Evolutionary conservation across 2,888 invertebrate species (phyloP).

Genomic region (Ophion slaviceki): DNA sequence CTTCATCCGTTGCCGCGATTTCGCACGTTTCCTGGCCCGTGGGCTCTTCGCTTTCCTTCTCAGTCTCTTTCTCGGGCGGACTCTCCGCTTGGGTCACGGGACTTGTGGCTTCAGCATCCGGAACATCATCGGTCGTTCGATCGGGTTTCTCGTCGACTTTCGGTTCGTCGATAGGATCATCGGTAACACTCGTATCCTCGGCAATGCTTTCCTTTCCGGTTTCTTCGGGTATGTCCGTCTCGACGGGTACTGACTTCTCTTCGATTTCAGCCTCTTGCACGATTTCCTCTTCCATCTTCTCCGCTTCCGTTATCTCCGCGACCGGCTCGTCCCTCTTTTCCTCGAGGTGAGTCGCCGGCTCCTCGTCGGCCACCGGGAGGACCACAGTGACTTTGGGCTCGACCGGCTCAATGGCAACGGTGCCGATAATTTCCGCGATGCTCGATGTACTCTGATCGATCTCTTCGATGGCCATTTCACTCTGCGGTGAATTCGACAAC

Average conservation of each 20-base stretch:
- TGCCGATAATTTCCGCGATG: conserved; percentile 85
- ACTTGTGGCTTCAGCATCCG: conserved; percentile 43
- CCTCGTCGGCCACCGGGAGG: conserved; percentile 53
- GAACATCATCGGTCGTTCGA: conserved; percentile 30
- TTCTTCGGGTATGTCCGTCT: conserved; percentile 14
- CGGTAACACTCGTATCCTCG: conserved; percentile 49
- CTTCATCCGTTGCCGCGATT: conserved; percentile 10
- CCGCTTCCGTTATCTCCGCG: conserved; percentile 7
- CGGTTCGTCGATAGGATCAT: conserved; percentile 58
- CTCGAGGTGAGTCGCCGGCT: not conserved
- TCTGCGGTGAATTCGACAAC: conserved; percentile 83
- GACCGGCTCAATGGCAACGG: conserved; percentile 75
- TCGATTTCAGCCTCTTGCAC: conserved; percentile 58
- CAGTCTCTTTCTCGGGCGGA: conserved; percentile 28
- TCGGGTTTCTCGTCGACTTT: conserved; percentile 58
- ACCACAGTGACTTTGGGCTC: conserved; percentile 73
- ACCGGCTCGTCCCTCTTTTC: conserved; percentile 13
- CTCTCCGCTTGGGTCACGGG: conserved; percentile 21
- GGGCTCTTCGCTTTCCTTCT: conserved; percentile 48
- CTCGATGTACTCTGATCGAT: conserved; percentile 85
- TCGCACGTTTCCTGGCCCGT: conserved; percentile 33
- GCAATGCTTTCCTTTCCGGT: conserved; percentile 11
- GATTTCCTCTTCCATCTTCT: conserved; percentile 42
- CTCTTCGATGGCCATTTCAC: conserved; percentile 85
- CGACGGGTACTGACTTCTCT: conserved; percentile 39